Base-by-base conservation (phyloP, 30 jellyfish, hydroid and myxozoan species). In the Aurelia sp. region DNA sequence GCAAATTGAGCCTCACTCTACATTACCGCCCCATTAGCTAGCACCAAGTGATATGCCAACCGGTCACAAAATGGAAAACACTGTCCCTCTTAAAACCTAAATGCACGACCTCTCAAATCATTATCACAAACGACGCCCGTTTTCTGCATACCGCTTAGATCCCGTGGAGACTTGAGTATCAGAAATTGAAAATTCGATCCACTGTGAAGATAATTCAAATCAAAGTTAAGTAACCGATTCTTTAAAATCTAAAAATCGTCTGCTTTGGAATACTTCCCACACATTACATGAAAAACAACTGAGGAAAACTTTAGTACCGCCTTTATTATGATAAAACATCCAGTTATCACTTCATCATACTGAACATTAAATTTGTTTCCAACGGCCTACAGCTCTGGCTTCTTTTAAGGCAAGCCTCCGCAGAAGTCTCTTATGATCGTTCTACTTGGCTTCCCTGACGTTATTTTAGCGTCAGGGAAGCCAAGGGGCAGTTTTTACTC, bases 1-100 rank as follows among this genome's bases (percentile, higher is more conserved):
- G 93, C 93, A 63, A 84, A 84, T 13, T 31, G 93, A 72, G 73
- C 87, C 93, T 71, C 74, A 70, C 66, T 78, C 87, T 76, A 55
- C 52, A 84, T 84, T 84, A 84, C 87, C 78, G 78, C 63, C 19
- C 78, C 61, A 84, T 71, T 73, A 84, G 35, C 70, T 73, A 33
- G 82, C 22, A 71, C 27, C 76, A 58, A 71, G 66, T 57, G 78
- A 59, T 59, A 6, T 59, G 33, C 69, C 69, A 59, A 44, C 55
- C 10, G 55, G 55, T 44, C 55, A 44, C 55, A 44, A 44, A 37
- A 44, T 44, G 16, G 55, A 44, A 74, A 70, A 82, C 86, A 82
- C 65, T 75, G 74, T 82, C 37, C 72, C 85, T 72, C 53, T 50
- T 22, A 53, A 82, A 76, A 84, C 93, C 83, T 30, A 70, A 72